Base-by-base conservation (phyloP, 2,113 vertebrate genomes). In the Fregata magnificens region DNA sequence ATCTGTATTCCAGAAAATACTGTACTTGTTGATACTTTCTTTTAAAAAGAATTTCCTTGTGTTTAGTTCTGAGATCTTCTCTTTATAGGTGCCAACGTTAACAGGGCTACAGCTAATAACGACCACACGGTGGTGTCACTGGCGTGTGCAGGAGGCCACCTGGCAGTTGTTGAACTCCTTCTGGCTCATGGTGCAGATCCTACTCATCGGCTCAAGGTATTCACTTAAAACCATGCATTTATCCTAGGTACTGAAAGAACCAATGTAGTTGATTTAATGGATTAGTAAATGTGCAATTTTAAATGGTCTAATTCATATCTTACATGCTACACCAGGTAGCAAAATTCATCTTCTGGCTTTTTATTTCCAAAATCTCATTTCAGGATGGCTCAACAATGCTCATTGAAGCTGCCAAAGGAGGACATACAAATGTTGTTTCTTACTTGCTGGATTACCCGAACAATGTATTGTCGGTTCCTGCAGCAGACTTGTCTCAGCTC, bases 331-430 rank as follows among this genome's bases (percentile, higher is more conserved):
- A 25, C 4, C 7, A 1, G 25, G 38, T 16, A 86, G 55, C 29
- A 92, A 59, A 93, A 84, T 69, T 96, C 8, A 95, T 59, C 81
- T 66, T 78, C 24, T 88, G 78, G 21, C 53, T 70, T 95, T 93
- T 92, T 90, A 11, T 94, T 87, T 95, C 92, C 17, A 34, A 92
- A 95, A 77, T 93, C 80, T 97, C 67, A 13, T 86, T 91, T 83
- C 74, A 99, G 99, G 99, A 99, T 98, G 99, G 99, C 69, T 99
- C 99, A 70, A 99, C 99, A 40, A 99, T 99, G 99, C 99, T 99
- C 92, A 99, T 99, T 92, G 99, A 99, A 99, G 99, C 99, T 94
- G 99, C 99, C 98, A 99, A 99, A 95, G 99, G 99, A 95, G 99
- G 99, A 90, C 99, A 99, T 98, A 99, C 99, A 82, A 99, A 99